Conservation (phyloP, 2,113 vertebrate genomes). For the Rutilus rutilus region DNA sequence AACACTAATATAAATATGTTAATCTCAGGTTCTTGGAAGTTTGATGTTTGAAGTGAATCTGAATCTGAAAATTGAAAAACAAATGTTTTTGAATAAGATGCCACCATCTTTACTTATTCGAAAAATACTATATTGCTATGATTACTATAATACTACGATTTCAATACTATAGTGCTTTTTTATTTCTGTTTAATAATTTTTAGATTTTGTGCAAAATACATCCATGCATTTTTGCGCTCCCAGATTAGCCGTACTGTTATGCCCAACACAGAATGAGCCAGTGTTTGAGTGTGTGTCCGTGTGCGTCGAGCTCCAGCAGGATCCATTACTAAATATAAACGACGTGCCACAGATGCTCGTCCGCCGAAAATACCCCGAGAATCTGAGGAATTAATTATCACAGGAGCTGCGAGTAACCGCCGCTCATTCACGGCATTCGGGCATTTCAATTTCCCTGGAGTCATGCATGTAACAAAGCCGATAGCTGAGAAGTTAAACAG, state of each 20-base stretch:
- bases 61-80: too few species aligned
- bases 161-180: not conserved
- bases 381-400: conserved; percentile 53
- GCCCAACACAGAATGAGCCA: conserved; percentile 38
- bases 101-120: too few species aligned
- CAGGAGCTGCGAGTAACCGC: conserved; percentile 25
- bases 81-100: too few species aligned
- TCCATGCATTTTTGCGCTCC: conserved; percentile 50
- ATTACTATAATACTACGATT: too few species aligned
- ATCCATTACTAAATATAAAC: conserved; percentile 53
- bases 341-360: conserved; percentile 26
- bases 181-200: not conserved
- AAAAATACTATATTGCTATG: too few species aligned
- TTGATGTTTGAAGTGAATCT: too few species aligned
- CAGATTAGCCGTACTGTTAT: conserved; percentile 52
- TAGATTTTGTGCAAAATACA: not conserved
- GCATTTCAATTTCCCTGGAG: conserved; percentile 30
- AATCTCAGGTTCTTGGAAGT: too few species aligned
- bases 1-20: too few species aligned
- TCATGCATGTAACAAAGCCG: conserved; percentile 5
- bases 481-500: conserved; percentile 56
- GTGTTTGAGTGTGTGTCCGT: conserved; percentile 6
- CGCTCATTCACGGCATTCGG: conserved; percentile 23
- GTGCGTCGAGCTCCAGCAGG: conserved; percentile 8
- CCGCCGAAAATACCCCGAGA: conserved; percentile 37